phyloP scores from a whole-genome alignment of 2,888 invertebrate species.

The Heterodera filipjevi region DNA sequence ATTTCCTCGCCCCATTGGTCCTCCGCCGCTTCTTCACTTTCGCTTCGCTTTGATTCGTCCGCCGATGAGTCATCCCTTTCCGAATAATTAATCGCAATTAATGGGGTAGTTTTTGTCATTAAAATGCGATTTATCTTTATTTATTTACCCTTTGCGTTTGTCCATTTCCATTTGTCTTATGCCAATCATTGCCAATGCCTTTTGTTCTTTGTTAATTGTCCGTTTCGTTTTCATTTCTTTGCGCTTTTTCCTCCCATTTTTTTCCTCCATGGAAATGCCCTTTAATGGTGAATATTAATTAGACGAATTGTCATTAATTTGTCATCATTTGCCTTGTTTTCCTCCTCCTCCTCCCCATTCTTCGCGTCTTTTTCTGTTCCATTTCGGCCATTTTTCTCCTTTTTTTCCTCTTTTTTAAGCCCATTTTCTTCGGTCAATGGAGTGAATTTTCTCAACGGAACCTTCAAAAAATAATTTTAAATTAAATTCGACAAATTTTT shows the following conservation, averaged over 20 bases:
- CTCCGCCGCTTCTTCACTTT: background rate
- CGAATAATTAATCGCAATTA: too few relatives aligned
- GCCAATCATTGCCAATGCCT: background rate
- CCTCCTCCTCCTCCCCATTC: slow-evolving; percentile 16
- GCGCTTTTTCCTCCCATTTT: background rate
- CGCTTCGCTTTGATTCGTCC: background rate
- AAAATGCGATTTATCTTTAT: background rate
- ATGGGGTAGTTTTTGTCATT: too few relatives aligned
- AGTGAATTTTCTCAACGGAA: background rate
- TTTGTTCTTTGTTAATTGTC: background rate
- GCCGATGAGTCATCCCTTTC: background rate
- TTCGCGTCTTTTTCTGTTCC: background rate
- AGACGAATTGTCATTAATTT: background rate
- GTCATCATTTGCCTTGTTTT: background rate
- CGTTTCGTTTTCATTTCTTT: background rate
- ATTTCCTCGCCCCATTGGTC: slow-evolving; percentile 13
- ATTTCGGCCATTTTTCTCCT: background rate
- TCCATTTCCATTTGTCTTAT: background rate
- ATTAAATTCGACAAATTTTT: background rate
- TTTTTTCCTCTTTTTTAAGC: background rate
- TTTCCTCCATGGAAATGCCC: background rate
- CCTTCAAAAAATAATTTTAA: background rate
- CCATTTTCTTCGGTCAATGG: background rate
- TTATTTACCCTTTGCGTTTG: slow-evolving; percentile 1
- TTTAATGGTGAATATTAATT: background rate